These are phyloP conservation scores for Odontocolon sp. DNA, from an alignment of 2,888 invertebrate genomes.

Conservation along the genomic window DNA sequence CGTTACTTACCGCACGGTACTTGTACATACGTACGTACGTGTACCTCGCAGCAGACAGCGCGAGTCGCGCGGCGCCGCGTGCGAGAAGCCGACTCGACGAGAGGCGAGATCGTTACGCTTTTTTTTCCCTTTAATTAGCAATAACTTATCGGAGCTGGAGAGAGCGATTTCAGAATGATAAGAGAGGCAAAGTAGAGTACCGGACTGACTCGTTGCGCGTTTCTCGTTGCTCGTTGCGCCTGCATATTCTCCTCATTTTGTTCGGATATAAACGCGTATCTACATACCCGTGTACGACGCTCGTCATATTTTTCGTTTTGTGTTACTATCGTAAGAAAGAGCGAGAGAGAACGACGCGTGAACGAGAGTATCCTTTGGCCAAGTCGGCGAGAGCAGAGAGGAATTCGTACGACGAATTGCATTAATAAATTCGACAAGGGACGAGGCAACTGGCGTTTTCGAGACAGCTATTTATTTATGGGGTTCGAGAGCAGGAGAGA, in stretches of 20 bases:
- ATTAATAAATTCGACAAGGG: constrained; percentile 59
- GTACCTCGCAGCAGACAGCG: constrained; percentile 13
- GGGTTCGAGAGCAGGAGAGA: constrained; percentile 33
- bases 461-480: constrained; percentile 60
- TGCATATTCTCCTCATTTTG: too few relatives aligned
- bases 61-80: constrained; percentile 14
- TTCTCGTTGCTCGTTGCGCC: constrained; percentile 10
- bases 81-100: constrained; percentile 33
- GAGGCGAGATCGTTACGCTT: constrained; percentile 69
- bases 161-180: constrained; percentile 61
- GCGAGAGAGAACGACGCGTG: not conserved
- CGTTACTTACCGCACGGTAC: constrained; percentile 9
- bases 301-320: too few relatives aligned
- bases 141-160: constrained; percentile 69
- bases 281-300: too few relatives aligned
- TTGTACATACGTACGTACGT: constrained; percentile 9
- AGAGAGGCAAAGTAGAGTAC: constrained; percentile 17
- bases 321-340: too few relatives aligned
- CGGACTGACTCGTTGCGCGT: constrained; percentile 8
- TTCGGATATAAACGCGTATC: too few relatives aligned
- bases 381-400: constrained; percentile 9
- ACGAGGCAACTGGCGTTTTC: constrained; percentile 56
- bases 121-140: constrained; percentile 70
- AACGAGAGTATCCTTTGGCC: too few relatives aligned
- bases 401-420: constrained; percentile 60